phyloP scores from a whole-genome alignment of 2,113 vertebrate species.

The Tupaia tana region DNA sequence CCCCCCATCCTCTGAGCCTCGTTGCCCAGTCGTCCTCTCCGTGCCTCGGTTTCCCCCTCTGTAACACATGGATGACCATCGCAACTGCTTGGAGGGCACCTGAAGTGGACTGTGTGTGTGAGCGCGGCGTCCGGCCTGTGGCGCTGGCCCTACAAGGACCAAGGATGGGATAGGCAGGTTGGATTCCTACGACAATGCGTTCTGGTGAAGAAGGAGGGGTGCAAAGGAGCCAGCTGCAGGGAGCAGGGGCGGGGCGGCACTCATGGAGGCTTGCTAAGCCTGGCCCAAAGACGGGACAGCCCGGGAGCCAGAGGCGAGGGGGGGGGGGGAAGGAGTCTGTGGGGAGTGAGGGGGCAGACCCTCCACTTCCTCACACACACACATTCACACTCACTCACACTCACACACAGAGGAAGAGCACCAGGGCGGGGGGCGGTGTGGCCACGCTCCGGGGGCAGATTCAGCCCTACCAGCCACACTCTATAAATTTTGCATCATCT shows the following conservation, averaged over 20 bases:
- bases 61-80: too few relatives aligned
- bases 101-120: fast-evolving
- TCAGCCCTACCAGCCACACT: slow-evolving; percentile 68
- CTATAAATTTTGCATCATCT: slow-evolving; percentile 82
- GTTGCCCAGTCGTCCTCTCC: too few relatives aligned
- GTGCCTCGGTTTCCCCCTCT: background rate
- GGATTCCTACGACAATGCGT: too few relatives aligned
- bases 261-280: too few relatives aligned
- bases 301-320: too few relatives aligned
- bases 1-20: background rate
- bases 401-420: background rate
- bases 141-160: fast-evolving
- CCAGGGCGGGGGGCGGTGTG: background rate
- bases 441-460: slow-evolving; percentile 18
- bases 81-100: background rate
- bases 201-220: too few relatives aligned
- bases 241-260: too few relatives aligned
- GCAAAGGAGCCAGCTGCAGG: too few relatives aligned
- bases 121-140: background rate
- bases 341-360: too few relatives aligned
- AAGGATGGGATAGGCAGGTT: fast-evolving
- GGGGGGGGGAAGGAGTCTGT: too few relatives aligned
- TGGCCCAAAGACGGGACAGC: too few relatives aligned
- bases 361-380: background rate
- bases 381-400: background rate